A percentile compares a stretch with the other conserved stretches of the same genome.
Evolutionary conservation across 2,888 invertebrate species (phyloP).

Genomic region (Microplitis deprimator): DNA sequence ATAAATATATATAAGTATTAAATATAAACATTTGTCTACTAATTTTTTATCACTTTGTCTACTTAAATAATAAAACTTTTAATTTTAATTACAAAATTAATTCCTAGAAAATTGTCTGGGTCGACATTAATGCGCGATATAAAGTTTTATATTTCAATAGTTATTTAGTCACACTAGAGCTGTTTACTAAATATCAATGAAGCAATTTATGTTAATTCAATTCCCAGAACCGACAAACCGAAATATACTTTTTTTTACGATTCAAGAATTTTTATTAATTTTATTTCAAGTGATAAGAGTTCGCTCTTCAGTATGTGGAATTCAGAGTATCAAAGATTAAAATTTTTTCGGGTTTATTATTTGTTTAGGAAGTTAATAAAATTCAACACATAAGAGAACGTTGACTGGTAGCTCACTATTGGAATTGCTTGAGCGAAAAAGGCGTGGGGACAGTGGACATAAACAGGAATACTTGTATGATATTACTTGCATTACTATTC

Average conservation of each 20-base stretch:
- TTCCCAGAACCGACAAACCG: too few species aligned
- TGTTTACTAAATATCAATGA: too few species aligned
- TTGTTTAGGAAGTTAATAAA: neutral
- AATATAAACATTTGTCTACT: neutral
- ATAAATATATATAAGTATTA: neutral
- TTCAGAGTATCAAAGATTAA: too few species aligned
- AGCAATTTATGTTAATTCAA: too few species aligned
- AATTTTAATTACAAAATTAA: neutral
- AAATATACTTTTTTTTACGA: too few species aligned
- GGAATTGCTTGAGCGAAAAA: neutral
- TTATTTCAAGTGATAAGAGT: too few species aligned
- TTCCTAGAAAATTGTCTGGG: too few species aligned
- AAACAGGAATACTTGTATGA: neutral
- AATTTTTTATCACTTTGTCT: neutral
- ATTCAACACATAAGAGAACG: neutral
- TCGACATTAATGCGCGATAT: too few species aligned
- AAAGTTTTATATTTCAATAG: too few species aligned
- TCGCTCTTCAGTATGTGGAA: too few species aligned
- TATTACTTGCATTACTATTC: neutral
- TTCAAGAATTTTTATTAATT: too few species aligned
- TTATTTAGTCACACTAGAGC: too few species aligned
- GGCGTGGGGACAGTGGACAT: slow-evolving; percentile 13
- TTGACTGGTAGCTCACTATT: neutral
- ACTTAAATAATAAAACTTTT: neutral
- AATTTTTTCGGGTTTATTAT: neutral